Conservation (phyloP, 2,113 vertebrate species). For the Chauna torquata region DNA sequence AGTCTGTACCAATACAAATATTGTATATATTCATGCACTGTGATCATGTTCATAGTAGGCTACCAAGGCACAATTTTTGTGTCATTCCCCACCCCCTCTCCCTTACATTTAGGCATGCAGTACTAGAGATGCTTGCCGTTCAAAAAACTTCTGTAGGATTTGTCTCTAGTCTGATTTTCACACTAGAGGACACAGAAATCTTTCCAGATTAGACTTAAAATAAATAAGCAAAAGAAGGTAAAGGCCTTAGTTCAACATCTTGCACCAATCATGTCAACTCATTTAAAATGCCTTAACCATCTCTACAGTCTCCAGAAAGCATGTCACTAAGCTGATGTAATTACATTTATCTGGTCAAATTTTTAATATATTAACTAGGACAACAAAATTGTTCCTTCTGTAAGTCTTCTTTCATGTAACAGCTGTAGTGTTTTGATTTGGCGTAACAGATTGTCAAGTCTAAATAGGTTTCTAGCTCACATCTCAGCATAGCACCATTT, state of each 20-base stretch:
- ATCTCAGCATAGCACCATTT: background rate
- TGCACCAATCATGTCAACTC: background rate
- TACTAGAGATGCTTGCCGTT: background rate
- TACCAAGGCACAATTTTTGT: conserved; percentile 31
- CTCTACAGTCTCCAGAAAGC: background rate
- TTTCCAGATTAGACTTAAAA: background rate
- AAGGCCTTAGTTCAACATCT: background rate
- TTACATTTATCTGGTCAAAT: background rate
- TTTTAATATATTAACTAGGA: background rate
- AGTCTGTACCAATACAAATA: conserved; percentile 7
- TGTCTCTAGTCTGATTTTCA: background rate
- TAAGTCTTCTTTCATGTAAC: background rate
- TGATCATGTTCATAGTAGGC: background rate
- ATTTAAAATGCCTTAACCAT: background rate
- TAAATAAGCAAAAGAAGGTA: conserved; percentile 23
- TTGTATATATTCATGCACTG: background rate
- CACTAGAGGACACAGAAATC: background rate
- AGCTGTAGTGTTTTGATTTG: conserved; percentile 18
- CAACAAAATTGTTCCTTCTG: background rate
- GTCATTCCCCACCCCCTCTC: background rate
- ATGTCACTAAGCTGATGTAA: fast-evolving
- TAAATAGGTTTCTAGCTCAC: background rate
- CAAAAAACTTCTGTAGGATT: background rate
- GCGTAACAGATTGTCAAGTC: background rate
- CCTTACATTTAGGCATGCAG: background rate